Percentiles rank a stretch among this genome's conserved stretches.
Evolutionary conservation across 2,888 invertebrate genomes (phyloP).

Genomic region (Tortrix viridana): DNA sequence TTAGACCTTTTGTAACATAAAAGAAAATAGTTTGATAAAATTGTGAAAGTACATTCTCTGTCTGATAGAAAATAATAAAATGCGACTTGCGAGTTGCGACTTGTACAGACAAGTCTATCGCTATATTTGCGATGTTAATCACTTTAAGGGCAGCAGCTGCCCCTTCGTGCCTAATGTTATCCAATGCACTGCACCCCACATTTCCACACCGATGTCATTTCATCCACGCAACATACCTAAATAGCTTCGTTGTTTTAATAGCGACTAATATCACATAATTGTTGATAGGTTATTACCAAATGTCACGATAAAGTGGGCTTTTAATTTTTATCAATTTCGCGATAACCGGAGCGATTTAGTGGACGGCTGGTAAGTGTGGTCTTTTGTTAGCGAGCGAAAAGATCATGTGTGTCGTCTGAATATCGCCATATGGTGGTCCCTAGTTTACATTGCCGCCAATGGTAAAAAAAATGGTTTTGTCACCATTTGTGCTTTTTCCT

Average conservation of each 20-base stretch:
- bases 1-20: constrained; percentile 51
- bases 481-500: constrained; percentile 2
- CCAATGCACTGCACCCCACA: constrained; percentile 51
- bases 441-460: background rate
- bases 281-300: constrained; percentile 20
- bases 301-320: constrained; percentile 34
- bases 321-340: constrained; percentile 51
- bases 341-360: constrained; percentile 51
- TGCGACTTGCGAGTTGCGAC: constrained; percentile 20
- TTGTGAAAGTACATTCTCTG: constrained; percentile 21
- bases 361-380: constrained; percentile 46
- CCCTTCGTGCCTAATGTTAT: constrained; percentile 50
- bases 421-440: constrained; percentile 53
- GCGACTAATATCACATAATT: constrained; percentile 30
- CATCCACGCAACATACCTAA: constrained; percentile 44
- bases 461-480: background rate
- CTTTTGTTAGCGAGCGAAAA: constrained; percentile 46
- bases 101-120: constrained; percentile 40
- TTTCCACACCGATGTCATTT: constrained; percentile 55
- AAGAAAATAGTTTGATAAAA: constrained; percentile 21
- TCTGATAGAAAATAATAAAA: constrained; percentile 20
- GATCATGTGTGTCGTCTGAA: constrained; percentile 60
- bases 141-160: constrained; percentile 61
- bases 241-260: constrained; percentile 32
- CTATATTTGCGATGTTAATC: constrained; percentile 66